Percentiles rank a stretch among this genome's conserved stretches.
Conservation (phyloP, 2,113 vertebrate species). For the Ploceus nigricollis region DNA sequence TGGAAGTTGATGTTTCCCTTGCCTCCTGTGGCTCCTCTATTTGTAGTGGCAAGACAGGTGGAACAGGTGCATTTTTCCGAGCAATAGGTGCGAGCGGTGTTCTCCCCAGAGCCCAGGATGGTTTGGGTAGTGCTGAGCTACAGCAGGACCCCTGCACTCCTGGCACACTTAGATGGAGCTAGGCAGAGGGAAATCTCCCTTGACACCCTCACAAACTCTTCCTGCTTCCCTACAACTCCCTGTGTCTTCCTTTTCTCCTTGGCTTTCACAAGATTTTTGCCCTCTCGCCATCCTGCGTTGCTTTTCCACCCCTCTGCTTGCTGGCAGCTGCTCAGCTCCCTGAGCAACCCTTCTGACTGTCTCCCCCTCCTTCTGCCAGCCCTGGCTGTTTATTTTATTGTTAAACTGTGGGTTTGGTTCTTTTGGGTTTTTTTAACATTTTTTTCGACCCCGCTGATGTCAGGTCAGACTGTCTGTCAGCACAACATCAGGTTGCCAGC, state of each 20-base stretch:
- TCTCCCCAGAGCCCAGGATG: not conserved
- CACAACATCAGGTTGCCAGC: not conserved
- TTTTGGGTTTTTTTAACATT: not conserved
- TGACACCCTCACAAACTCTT: not conserved
- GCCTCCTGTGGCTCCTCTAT: not conserved
- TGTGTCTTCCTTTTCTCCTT: not conserved
- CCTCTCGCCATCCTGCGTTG: not conserved
- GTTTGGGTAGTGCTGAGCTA: not conserved
- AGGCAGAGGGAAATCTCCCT: not conserved
- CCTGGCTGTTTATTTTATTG: not conserved
- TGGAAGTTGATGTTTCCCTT: not conserved
- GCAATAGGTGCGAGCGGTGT: accelerated
- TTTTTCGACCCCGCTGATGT: not conserved
- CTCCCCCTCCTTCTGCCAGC: not conserved
- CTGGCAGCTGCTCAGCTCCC: not conserved
- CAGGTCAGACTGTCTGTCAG: not conserved
- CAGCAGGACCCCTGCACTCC: not conserved
- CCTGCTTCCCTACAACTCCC: not conserved
- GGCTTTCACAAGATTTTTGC: not conserved
- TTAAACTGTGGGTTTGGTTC: not conserved
- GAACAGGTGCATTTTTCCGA: conserved; percentile 16
- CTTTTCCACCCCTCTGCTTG: not conserved
- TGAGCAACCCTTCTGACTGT: not conserved
- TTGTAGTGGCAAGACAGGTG: conserved; percentile 41
- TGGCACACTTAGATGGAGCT: accelerated